Conservation (phyloP, 2,797 vertebrate species). For the Typhlichthys eigenmanni region DNA sequence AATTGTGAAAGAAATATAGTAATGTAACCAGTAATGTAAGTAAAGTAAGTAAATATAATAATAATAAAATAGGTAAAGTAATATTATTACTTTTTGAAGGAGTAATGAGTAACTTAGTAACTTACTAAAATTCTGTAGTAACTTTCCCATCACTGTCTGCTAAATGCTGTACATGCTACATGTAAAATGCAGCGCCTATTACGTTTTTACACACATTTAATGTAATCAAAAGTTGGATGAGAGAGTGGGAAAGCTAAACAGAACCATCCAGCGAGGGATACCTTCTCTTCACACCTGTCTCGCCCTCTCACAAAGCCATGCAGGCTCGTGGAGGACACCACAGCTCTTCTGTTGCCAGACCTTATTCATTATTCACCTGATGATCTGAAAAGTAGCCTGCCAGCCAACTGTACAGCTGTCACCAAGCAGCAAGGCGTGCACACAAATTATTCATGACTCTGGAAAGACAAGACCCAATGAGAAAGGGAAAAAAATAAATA, state of each 20-base stretch:
- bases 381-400: conserved; percentile 80
- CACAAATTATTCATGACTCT: conserved; percentile 81
- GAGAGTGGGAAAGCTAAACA: conserved; percentile 3
- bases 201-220: not conserved
- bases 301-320: conserved; percentile 31
- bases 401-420: conserved; percentile 81
- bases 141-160: too few species aligned
- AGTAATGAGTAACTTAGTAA: too few species aligned
- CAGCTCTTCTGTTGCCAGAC: conserved; percentile 74
- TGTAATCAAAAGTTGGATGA: conserved; percentile 17
- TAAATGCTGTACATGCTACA: too few species aligned
- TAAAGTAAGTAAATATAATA: too few species aligned
- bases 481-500: conserved; percentile 64
- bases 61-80: too few species aligned
- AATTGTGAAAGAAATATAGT: too few species aligned
- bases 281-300: conserved; percentile 40
- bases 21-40: too few species aligned
- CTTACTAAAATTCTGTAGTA: too few species aligned
- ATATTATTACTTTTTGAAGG: too few species aligned
- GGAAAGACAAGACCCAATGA: conserved; percentile 71
- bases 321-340: conserved; percentile 60
- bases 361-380: conserved; percentile 85
- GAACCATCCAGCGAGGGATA: not conserved
- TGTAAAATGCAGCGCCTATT: not conserved
- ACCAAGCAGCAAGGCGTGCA: conserved; percentile 71